Evolutionary conservation across 2,113 vertebrate species (phyloP).

Genomic region (Podilymbus podiceps): DNA sequence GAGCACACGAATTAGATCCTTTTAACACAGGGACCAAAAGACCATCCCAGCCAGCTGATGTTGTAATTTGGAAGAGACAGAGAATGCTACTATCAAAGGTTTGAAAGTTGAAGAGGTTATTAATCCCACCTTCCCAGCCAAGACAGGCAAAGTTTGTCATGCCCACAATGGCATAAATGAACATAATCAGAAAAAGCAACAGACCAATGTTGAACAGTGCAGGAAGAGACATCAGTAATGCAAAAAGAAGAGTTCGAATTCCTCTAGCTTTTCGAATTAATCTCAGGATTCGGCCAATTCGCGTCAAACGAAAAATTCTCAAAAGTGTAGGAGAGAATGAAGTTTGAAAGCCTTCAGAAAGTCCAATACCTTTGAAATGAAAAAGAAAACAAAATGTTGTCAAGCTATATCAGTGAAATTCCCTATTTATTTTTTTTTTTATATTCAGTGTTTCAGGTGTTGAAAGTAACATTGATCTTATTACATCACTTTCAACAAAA

Average conservation of each 20-base stretch:
- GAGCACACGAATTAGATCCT: conserved; percentile 42
- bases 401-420: background rate
- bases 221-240: conserved; percentile 97
- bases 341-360: conserved; percentile 76
- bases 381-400: background rate
- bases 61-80: conserved; percentile 97
- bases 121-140: conserved; percentile 74
- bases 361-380: conserved; percentile 78
- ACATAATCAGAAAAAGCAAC: conserved; percentile 96
- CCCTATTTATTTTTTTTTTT: background rate
- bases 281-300: conserved; percentile 90
- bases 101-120: conserved; percentile 93
- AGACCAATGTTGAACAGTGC: conserved; percentile 96
- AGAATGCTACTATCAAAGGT: conserved; percentile 93
- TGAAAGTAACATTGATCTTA: background rate
- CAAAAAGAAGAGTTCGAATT: conserved; percentile 93
- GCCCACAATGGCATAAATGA: conserved; percentile 97
- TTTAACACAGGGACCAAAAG: conserved; percentile 85
- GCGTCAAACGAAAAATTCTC: conserved; percentile 87
- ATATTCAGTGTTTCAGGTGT: background rate
- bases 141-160: conserved; percentile 91
- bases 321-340: conserved; percentile 88
- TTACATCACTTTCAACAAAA: background rate
- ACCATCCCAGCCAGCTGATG: conserved; percentile 92
- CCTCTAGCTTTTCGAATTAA: conserved; percentile 89